Percentiles rank a stretch among this genome's conserved stretches.
These are phyloP conservation scores for Monodelphis domestica DNA, from an alignment of 2,797 vertebrate genomes.

Conservation along the genomic window DNA sequence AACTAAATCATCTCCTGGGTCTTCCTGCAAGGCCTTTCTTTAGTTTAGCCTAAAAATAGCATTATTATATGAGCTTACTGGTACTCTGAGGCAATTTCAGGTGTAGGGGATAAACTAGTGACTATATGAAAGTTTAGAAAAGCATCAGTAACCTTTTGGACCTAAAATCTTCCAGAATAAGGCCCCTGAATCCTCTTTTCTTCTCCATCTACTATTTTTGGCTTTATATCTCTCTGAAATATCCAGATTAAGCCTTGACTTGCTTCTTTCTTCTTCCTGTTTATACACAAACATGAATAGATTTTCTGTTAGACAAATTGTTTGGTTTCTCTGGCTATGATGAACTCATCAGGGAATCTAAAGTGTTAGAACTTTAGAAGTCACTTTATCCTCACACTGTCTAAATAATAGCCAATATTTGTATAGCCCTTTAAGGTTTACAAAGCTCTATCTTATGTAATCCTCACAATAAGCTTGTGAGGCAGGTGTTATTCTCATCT, in stretches of 20 bases:
- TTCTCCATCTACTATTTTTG: slow-evolving; percentile 3
- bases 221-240: neutral
- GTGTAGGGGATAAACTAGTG: slow-evolving; percentile 47
- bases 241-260: neutral
- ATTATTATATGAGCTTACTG: slow-evolving; percentile 62
- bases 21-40: slow-evolving; percentile 69
- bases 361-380: neutral
- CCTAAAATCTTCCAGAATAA: slow-evolving; percentile 10
- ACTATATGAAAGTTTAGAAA: slow-evolving; percentile 43
- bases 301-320: neutral
- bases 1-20: slow-evolving; percentile 69
- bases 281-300: neutral
- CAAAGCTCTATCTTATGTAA: neutral
- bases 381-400: neutral
- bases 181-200: neutral
- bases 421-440: neutral
- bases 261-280: neutral
- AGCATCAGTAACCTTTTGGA: slow-evolving; percentile 13
- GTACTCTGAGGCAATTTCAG: slow-evolving; percentile 64
- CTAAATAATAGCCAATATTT: neutral
- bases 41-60: slow-evolving; percentile 70
- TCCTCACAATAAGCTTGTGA: neutral
- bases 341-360: neutral
- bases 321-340: neutral
- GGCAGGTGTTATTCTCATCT: neutral